Base-by-base conservation (phyloP, 2,888 invertebrate species). In the Rhamnusium bicolor region DNA sequence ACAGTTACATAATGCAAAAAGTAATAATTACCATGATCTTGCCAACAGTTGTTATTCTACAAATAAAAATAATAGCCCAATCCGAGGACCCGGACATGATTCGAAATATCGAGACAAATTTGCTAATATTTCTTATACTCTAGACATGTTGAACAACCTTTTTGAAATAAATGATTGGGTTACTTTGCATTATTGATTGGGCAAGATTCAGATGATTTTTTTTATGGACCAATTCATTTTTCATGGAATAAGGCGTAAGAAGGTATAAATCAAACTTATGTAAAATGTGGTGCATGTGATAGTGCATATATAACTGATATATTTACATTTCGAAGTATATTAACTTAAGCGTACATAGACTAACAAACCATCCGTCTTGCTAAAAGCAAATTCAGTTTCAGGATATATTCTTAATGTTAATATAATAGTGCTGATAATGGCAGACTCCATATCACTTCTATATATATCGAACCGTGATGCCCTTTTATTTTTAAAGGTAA, bases 211-310 rank as follows among this genome's bases (percentile, higher is more conserved):
- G 24, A 0, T 7, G 54, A 54, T 27, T 54, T 54, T 53, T n/a
- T 54, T n/a, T 24, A 24, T n/a, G n/a, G 14, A 12, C 54, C 54
- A 54, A 54, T 54, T 54, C 54, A 54, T 54, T 54, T 54, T 54
- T 54, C 54, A 54, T 54, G 1, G 10, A 24, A 14, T n/a, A 24
- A n/a, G 24, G 27, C 54, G 24, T 6, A n/a, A n/a, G 24, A 54
- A n/a, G 24, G 54, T 54, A 12, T 54, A 21, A 54, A 7, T 54
- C 21, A 27, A 1, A 7, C 0, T 10, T 54, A 54, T 54, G 24
- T 24, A n/a, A n/a, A 24, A 24, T 4, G 12, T 19, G n/a, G n/a
- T 27, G 10, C n/a, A 24, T 12, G 19, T 54, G 24, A 24, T 24
- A n/a, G 21, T n/a, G n/a, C n/a, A 3, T n/a, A 27, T 14, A 24